Percentiles rank a stretch among this genome's conserved stretches.
phyloP scores from a whole-genome alignment of 2,797 vertebrate species.

The Enteromius anoplus region DNA sequence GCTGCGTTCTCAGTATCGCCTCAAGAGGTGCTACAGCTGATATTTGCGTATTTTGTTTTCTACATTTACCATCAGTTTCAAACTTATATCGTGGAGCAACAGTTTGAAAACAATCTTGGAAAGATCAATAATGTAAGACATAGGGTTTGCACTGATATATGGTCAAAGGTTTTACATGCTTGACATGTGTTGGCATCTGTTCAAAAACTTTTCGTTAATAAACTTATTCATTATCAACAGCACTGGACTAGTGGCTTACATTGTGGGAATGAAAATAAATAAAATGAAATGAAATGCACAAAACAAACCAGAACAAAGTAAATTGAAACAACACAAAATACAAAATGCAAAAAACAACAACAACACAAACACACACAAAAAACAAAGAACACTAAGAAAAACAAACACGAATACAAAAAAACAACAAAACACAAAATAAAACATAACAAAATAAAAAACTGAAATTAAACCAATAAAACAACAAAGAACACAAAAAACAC shows the following conservation, averaged over 20 bases:
- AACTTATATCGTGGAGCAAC: background rate
- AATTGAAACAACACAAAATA: background rate
- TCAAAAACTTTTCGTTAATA: background rate
- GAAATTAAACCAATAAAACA: background rate
- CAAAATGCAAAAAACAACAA: too few relatives aligned
- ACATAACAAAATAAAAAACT: background rate
- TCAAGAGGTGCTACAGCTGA: background rate
- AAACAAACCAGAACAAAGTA: background rate
- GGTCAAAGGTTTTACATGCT: background rate
- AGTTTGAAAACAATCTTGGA: background rate
- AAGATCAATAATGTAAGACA: background rate
- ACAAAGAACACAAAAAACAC: background rate
- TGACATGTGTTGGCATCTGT: background rate
- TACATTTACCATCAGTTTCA: background rate
- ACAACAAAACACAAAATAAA: background rate
- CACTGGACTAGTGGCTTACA: background rate
- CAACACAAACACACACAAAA: background rate
- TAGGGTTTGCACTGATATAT: background rate
- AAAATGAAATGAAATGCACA: background rate
- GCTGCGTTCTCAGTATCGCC: background rate
- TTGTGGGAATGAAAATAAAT: background rate
- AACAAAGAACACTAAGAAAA: background rate
- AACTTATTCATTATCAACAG: background rate
- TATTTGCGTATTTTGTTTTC: background rate
- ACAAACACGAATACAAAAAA: background rate